Percentiles rank a stretch among this genome's conserved stretches.
These are phyloP conservation scores for chimpanzee (Pan troglodytes) DNA, from an alignment of 2,113 vertebrate genomes.

Conservation along the genomic window NHGRI_mPanTro3-v2.1_pri NC_072401.2:115804501-115805000, in stretches of 20 bases:
- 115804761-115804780: neutral
- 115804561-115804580: neutral
- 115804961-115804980: neutral
- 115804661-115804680: neutral
- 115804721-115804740: neutral
- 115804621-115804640: neutral
- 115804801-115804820: neutral
- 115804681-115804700: neutral
- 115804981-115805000: neutral
- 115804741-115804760: neutral
- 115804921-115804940: neutral
- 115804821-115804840: neutral
- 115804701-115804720: neutral
- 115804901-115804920: neutral
- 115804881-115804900: neutral
- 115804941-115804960: neutral
- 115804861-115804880: neutral
- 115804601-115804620: neutral
- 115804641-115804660: neutral
- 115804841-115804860: neutral
- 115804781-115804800: conserved; percentile 14
- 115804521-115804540: conserved; percentile 5
- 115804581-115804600: neutral
- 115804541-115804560: conserved; percentile 12
- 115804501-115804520: neutral